These are phyloP conservation scores for Oryctolagus cuniculus DNA, from an alignment of 2,113 vertebrate genomes.

Conservation along the genomic window mOryCun1.1 NC_091443.1:57371501-57372000, in stretches of 20 bases:
- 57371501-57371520: too few species aligned
- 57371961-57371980: not conserved
- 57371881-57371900: not conserved
- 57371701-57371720: not conserved
- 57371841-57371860: not conserved
- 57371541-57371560: too few species aligned
- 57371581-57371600: too few species aligned
- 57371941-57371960: too few species aligned
- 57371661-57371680: not conserved
- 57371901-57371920: not conserved
- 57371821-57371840: not conserved
- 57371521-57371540: too few species aligned
- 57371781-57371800: not conserved
- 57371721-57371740: not conserved
- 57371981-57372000: not conserved
- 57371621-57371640: too few species aligned
- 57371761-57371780: not conserved
- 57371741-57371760: not conserved
- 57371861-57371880: not conserved
- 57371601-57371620: too few species aligned
- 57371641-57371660: not conserved
- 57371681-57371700: slow-evolving; percentile 26
- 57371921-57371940: not conserved
- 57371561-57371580: too few species aligned
- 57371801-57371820: not conserved